These are phyloP conservation scores for Apus apus DNA, from an alignment of 2,113 vertebrate species.

Conservation along the genomic window DNA sequence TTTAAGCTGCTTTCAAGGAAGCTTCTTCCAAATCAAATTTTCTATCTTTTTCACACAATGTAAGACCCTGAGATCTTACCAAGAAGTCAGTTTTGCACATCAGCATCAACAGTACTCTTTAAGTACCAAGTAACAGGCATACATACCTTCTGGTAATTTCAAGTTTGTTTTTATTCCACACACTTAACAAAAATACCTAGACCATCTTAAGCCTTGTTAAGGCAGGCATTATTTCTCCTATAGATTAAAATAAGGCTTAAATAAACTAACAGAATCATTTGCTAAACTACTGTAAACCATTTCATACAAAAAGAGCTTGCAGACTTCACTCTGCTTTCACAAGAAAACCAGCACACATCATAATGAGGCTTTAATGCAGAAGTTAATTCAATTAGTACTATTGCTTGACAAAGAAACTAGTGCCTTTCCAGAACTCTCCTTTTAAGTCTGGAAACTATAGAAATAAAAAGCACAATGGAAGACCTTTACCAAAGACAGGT, in stretches of 20 bases:
- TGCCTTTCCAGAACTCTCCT: not conserved
- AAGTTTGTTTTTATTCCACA: not conserved
- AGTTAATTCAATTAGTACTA: not conserved
- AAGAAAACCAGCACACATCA: accelerated
- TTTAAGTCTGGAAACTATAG: not conserved
- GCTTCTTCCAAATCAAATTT: not conserved
- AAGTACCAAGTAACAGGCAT: not conserved
- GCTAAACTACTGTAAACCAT: not conserved
- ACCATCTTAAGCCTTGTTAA: not conserved
- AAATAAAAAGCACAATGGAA: not conserved
- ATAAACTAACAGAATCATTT: not conserved
- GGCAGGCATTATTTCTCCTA: not conserved
- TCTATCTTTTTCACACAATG: not conserved
- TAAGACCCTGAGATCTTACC: not conserved
- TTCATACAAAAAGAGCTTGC: not conserved
- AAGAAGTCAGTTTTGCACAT: not conserved
- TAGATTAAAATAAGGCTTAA: not conserved
- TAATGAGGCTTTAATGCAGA: not conserved
- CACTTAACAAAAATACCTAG: not conserved
- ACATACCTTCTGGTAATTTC: not conserved
- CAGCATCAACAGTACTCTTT: not conserved
- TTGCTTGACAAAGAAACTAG: not conserved
- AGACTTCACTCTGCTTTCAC: accelerated
- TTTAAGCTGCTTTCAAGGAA: not conserved
- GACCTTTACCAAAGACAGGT: not conserved